phyloP scores from a whole-genome alignment of 2,888 invertebrate genomes.

The Teinopalpus imperialis region DNA sequence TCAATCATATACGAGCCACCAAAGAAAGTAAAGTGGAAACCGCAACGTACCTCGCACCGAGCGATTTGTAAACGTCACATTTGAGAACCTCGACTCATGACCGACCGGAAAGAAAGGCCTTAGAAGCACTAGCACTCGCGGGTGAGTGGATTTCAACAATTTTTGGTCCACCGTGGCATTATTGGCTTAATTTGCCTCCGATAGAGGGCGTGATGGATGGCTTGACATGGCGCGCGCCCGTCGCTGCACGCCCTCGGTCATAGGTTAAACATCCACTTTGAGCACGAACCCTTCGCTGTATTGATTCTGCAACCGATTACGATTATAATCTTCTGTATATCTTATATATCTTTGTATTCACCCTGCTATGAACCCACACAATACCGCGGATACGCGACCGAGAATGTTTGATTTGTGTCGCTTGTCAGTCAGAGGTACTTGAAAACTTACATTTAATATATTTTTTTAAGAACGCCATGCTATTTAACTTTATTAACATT shows the following conservation, averaged over 20 bases:
- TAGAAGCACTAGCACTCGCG: conserved; percentile 18
- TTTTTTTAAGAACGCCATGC: too few species aligned
- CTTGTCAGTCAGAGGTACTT: too few species aligned
- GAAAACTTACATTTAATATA: too few species aligned
- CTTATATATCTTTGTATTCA: conserved; percentile 34
- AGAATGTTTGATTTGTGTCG: too few species aligned
- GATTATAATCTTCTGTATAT: conserved; percentile 55
- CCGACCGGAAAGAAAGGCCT: conserved; percentile 39
- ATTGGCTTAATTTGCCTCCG: conserved; percentile 70
- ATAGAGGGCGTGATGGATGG: conserved; percentile 71
- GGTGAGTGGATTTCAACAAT: conserved; percentile 46
- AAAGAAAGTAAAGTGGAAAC: conserved; percentile 70
- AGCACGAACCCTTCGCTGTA: conserved; percentile 69
- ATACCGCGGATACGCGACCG: too few species aligned
- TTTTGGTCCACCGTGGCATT: conserved; percentile 32
- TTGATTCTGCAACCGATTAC: conserved; percentile 74
- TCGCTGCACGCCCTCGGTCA: conserved; percentile 60
- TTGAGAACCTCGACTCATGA: conserved; percentile 44
- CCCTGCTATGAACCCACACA: conserved; percentile 34
- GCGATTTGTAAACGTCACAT: conserved; percentile 70
- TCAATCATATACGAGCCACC: conserved; percentile 47
- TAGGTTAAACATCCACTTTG: conserved; percentile 78
- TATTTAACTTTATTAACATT: too few species aligned
- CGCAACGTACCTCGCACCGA: conserved; percentile 56
- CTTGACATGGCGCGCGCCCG: conserved; percentile 64